Conservation (phyloP, 1,140 invertebrate species). For the Trypoxylus dichotomus region DNA sequence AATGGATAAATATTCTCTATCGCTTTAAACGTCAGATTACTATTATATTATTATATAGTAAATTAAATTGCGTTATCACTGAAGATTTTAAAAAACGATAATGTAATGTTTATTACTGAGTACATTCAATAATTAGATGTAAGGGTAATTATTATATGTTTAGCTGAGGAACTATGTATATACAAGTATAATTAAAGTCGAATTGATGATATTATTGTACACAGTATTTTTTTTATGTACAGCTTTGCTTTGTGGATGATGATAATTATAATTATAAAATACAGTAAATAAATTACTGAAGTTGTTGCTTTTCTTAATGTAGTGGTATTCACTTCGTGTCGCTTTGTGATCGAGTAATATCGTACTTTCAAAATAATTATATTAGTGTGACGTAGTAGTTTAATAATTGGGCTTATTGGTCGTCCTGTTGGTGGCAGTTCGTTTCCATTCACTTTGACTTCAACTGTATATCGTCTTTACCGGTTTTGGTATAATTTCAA, state of each 20-base stretch:
- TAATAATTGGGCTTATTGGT: no score
- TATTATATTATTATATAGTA: constrained; percentile 25
- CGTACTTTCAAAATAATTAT: no score
- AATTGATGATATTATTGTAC: constrained; percentile 45
- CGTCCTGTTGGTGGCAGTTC: no score
- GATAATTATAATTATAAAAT: constrained; percentile 14
- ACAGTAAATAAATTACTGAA: constrained; percentile 21
- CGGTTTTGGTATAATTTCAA: no score
- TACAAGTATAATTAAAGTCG: constrained; percentile 47
- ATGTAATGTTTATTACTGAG: constrained; percentile 26
- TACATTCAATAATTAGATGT: constrained; percentile 49
- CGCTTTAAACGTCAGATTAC: constrained; percentile 16
- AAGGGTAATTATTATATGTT: constrained; percentile 34
- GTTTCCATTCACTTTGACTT: no score
- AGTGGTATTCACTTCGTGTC: no score
- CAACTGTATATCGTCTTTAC: no score
- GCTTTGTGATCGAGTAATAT: no score
- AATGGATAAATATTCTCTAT: not conserved
- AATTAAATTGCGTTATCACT: constrained; percentile 5
- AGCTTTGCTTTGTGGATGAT: constrained; percentile 50
- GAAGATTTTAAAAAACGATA: not conserved
- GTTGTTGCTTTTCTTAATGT: not conserved
- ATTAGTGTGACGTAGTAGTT: no score
- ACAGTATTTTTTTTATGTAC: constrained; percentile 53
- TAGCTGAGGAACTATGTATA: constrained; percentile 43